Base-by-base conservation (phyloP, 2,888 invertebrate species). In the Lasioglossum vierecki region DNA sequence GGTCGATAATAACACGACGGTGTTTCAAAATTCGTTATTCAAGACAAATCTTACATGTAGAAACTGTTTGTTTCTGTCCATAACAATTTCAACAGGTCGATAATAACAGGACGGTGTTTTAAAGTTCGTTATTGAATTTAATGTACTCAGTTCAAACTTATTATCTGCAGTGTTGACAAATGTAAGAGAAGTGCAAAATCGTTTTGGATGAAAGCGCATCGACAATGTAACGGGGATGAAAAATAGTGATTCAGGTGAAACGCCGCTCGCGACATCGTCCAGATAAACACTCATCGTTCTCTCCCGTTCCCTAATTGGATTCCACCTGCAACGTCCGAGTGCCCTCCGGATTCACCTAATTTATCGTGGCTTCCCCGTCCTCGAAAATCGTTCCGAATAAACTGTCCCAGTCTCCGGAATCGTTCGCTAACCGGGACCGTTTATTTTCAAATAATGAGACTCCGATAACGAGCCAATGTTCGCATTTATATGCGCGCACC, bases 201-300 rank as follows among this genome's bases (percentile, higher is more conserved):
- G 53, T 22, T 0, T 53, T 53, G 22, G 22, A 8, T 53, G 18
- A 53, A n/a, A 53, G 53, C 1, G 9, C 3, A 53, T n/a, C 22
- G 49, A 57, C 70, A 44, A 79, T 66, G 70, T 30, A 6, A 71
- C 39, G 57, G 35, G 77, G 73, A 76, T 63, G 66, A 77, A 80
- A 82, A 91, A 90, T 88, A 73, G 71, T 78, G 84, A 89, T 88
- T 87, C 86, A 83, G 84, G 84, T 79, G 30, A 44, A 75, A 79
- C 89, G 74, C 81, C 86, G 84, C 91, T 90, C 82, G 90, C 84
- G 85, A 82, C 91, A 83, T 89, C 84, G 88, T 90, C 74, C 80
- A 68, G 86, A 86, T 83, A 86, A 91, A 90, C 88, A 90, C 89
- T 90, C 83, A 87, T 71, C 82, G 82, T 82, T 81, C 80, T 8